Percentiles rank a stretch among this genome's conserved stretches.
phyloP scores from a whole-genome alignment of 2,113 vertebrate species.

The Myiozetetes cayanensis region DNA sequence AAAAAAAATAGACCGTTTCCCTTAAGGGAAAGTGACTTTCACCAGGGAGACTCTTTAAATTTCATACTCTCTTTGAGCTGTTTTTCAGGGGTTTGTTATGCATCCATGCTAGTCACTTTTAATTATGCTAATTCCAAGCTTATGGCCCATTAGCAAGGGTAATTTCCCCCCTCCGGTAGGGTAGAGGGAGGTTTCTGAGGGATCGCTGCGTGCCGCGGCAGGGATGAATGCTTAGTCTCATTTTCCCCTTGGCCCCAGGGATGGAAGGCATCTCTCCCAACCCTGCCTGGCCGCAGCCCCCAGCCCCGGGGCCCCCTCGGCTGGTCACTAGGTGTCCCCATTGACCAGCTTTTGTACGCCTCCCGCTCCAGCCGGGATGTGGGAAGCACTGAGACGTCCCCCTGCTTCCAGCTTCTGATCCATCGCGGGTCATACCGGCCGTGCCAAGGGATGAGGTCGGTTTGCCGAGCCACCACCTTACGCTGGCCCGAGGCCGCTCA shows the following conservation, averaged over 20 bases:
- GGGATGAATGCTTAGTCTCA: background rate
- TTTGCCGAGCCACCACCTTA: background rate
- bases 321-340: constrained; percentile 48
- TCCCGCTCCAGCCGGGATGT: background rate
- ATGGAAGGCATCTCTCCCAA: background rate
- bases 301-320: background rate
- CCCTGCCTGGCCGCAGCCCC: background rate
- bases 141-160: background rate
- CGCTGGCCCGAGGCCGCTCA: fast-evolving
- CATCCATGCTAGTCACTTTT: constrained; percentile 5
- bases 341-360: background rate
- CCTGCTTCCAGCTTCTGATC: background rate
- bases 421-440: fast-evolving
- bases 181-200: background rate
- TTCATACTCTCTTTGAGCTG: background rate
- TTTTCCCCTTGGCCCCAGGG: background rate
- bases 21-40: constrained; percentile 53
- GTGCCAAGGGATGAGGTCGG: background rate
- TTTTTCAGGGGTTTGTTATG: background rate
- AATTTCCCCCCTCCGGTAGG: background rate
- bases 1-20: background rate
- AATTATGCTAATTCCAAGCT: constrained; percentile 26
- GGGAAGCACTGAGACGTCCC: background rate
- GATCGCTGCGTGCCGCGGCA: background rate
- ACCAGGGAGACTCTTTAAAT: background rate